These are phyloP conservation scores for Paracanthobrama guichenoti DNA, from an alignment of 2,113 vertebrate genomes.

Conservation along the genomic window DNA sequence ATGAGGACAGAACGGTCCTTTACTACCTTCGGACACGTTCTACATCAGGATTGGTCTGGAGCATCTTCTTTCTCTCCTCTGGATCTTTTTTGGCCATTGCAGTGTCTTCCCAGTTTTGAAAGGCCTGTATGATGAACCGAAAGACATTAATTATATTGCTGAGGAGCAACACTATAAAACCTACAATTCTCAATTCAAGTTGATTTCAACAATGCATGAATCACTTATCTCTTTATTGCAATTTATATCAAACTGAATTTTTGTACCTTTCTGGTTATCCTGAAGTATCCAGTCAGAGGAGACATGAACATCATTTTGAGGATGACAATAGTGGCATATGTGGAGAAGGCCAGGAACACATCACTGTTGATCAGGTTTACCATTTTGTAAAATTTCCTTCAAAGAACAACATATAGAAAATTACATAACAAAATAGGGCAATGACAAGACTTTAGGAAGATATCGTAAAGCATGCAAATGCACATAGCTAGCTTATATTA, in stretches of 20 bases:
- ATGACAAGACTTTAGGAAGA: background rate
- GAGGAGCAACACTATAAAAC: background rate
- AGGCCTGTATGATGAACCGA: conserved; percentile 67
- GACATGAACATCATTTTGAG: conserved; percentile 86
- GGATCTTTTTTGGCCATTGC: conserved; percentile 64
- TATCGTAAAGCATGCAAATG: background rate
- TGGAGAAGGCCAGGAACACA: conserved; percentile 74
- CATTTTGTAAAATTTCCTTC: conserved; percentile 64
- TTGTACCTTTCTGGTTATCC: conserved; percentile 78
- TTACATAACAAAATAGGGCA: background rate
- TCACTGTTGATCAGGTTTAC: conserved; percentile 69
- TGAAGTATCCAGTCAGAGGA: conserved; percentile 69
- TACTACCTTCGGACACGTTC: conserved; percentile 82
- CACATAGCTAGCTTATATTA: background rate
- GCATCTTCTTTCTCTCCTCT: conserved; percentile 71
- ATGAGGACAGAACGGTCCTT: background rate
- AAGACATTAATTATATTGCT: background rate
- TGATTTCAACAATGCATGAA: background rate
- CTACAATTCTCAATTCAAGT: background rate
- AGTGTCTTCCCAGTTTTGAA: conserved; percentile 80
- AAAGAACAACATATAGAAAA: conserved; percentile 1
- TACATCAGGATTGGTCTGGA: conserved; percentile 75
- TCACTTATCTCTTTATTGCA: background rate
- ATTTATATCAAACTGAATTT: background rate
- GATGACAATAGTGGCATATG: conserved; percentile 74